phyloP scores from a whole-genome alignment of 2,797 vertebrate genomes.

The Momotus momota region DNA sequence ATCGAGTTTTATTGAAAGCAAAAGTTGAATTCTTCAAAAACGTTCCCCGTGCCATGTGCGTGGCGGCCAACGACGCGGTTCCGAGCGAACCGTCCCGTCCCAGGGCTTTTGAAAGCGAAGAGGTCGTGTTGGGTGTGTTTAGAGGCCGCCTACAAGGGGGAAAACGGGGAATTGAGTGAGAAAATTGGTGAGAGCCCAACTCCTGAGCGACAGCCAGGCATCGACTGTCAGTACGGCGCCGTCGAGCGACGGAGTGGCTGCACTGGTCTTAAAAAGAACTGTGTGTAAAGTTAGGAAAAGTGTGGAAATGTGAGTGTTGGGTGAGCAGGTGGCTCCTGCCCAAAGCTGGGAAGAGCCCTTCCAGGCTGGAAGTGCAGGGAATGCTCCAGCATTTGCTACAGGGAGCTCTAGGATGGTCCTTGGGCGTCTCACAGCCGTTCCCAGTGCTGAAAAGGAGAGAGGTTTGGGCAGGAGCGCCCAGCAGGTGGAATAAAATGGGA shows the following conservation, averaged over 20 bases:
- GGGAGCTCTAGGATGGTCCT: background rate
- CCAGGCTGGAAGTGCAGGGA: background rate
- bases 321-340: background rate
- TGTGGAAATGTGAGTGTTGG: rapidly evolving
- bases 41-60: rapidly evolving
- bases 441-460: background rate
- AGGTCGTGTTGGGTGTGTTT: background rate
- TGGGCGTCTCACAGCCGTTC: rapidly evolving
- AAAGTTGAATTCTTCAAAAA: background rate
- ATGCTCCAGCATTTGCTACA: rapidly evolving
- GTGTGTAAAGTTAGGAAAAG: background rate
- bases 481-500: background rate
- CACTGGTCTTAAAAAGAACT: background rate
- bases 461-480: background rate
- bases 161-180: background rate
- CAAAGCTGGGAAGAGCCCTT: background rate
- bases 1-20: background rate
- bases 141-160: background rate
- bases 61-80: background rate
- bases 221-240: rapidly evolving
- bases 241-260: background rate
- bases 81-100: background rate
- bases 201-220: background rate
- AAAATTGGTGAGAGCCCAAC: background rate
- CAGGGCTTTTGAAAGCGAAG: background rate